Evolutionary conservation across 2,113 vertebrate species (phyloP).

Genomic region (Carollia perspicillata): DNA sequence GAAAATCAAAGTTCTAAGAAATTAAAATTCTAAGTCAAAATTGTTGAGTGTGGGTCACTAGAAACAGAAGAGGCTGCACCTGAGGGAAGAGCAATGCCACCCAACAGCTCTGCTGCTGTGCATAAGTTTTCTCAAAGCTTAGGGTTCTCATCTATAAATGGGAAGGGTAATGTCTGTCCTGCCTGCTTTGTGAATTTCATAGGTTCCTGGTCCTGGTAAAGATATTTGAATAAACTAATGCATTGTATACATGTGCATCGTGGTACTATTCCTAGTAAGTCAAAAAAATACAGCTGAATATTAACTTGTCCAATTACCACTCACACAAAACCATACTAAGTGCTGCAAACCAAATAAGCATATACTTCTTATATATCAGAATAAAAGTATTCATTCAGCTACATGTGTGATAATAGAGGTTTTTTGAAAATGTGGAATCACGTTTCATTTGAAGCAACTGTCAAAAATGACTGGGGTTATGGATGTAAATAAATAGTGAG

Average conservation of each 20-base stretch:
- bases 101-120: fast-evolving
- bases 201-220: background rate
- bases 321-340: background rate
- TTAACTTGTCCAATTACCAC: background rate
- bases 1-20: background rate
- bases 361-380: background rate
- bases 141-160: background rate
- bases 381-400: background rate
- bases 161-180: background rate
- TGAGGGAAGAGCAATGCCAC: background rate
- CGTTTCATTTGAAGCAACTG: background rate
- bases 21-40: background rate
- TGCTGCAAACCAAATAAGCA: background rate
- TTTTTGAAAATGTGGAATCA: background rate
- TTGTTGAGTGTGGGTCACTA: background rate
- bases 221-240: background rate
- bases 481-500: background rate
- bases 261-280: background rate
- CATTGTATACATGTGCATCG: background rate
- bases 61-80: background rate
- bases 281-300: background rate
- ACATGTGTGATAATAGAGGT: background rate
- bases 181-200: background rate
- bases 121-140: background rate
- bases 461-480: background rate